These are phyloP conservation scores for Octodon degus DNA, from an alignment of 2,113 vertebrate genomes.

Conservation along the genomic window DNA sequence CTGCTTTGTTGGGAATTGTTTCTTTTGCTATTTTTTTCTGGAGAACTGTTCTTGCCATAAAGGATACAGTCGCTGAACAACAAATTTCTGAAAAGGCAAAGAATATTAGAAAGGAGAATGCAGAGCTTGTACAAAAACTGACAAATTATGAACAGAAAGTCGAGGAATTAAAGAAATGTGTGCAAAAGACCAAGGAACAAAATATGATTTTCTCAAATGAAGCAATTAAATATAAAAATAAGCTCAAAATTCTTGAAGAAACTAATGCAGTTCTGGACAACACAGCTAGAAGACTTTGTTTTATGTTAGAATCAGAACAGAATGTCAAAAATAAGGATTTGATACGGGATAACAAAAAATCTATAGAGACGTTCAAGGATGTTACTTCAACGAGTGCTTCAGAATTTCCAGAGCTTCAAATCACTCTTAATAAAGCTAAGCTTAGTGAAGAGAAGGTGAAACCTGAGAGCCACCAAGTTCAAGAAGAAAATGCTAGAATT, in stretches of 20 bases:
- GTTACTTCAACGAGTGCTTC: conserved; percentile 89
- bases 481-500: conserved; percentile 90
- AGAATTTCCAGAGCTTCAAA: conserved; percentile 92
- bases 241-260: conserved; percentile 88
- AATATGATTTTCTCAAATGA: conserved; percentile 86
- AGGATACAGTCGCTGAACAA: conserved; percentile 91
- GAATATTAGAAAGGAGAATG: conserved; percentile 91
- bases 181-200: conserved; percentile 89
- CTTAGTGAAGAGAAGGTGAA: conserved; percentile 94
- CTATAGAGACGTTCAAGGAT: conserved; percentile 91
- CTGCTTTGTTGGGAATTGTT: neutral
- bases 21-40: neutral
- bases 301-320: conserved; percentile 87
- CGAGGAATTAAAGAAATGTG: conserved; percentile 89
- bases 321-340: conserved; percentile 88
- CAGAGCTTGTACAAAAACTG: conserved; percentile 89
- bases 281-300: conserved; percentile 86
- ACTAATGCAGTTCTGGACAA: conserved; percentile 86
- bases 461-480: conserved; percentile 88
- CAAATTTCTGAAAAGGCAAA: conserved; percentile 91
- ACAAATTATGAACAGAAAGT: conserved; percentile 92
- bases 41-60: neutral
- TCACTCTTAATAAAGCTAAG: conserved; percentile 94
- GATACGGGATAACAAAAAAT: conserved; percentile 90
- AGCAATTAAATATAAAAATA: conserved; percentile 89